These are phyloP conservation scores for Apus apus DNA, from an alignment of 2,113 vertebrate genomes.

Conservation along the genomic window DNA sequence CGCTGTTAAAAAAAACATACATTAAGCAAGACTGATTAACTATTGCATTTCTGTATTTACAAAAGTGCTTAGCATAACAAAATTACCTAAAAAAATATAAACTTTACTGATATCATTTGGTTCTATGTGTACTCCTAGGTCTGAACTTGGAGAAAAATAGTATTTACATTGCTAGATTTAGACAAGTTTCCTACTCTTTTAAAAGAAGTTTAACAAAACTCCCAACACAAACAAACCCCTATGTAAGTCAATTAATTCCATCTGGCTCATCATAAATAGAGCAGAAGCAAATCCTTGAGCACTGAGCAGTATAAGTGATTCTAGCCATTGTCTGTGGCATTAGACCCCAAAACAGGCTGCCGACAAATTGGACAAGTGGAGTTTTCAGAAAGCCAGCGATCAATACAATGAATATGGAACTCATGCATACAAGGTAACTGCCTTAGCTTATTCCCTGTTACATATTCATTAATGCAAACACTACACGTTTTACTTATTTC, in stretches of 20 bases:
- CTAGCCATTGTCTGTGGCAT: constrained; percentile 45
- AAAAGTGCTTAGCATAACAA: constrained; percentile 80
- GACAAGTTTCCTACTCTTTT: constrained; percentile 56
- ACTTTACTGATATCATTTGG: constrained; percentile 74
- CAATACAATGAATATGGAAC: constrained; percentile 96
- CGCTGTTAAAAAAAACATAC: constrained; percentile 58
- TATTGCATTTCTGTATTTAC: constrained; percentile 73
- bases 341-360: constrained; percentile 82
- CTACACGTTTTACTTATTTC: constrained; percentile 89
- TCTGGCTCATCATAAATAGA: constrained; percentile 42
- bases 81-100: constrained; percentile 78
- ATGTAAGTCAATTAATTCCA: constrained; percentile 10
- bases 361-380: constrained; percentile 95
- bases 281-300: constrained; percentile 30
- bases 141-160: constrained; percentile 71
- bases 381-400: constrained; percentile 96
- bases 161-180: constrained; percentile 68
- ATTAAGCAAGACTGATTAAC: constrained; percentile 57
- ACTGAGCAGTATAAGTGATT: background rate
- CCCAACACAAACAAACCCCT: constrained; percentile 30
- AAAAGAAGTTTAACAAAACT: constrained; percentile 71
- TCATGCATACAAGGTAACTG: constrained; percentile 92
- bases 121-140: constrained; percentile 73
- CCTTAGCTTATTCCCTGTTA: constrained; percentile 92
- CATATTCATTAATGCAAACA: constrained; percentile 96